A percentile compares a stretch with the other conserved stretches of the same genome.
These are phyloP conservation scores for Hystrix cristata DNA, from an alignment of 2,113 vertebrate genomes.

Conservation along the genomic window DNA sequence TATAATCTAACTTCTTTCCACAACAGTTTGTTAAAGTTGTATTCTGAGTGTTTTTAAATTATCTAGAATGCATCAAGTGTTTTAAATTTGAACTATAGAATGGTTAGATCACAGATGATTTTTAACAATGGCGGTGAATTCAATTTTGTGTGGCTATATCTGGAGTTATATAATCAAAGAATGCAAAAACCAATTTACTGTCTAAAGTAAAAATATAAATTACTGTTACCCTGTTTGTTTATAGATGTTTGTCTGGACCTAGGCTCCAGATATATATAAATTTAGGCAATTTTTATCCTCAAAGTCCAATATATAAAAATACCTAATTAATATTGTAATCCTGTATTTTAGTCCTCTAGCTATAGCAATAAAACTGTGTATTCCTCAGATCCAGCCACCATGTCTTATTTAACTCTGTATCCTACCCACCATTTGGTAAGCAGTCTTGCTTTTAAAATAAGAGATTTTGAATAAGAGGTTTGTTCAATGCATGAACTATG, in stretches of 20 bases:
- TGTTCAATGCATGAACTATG: neutral
- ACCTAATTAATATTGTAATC: neutral
- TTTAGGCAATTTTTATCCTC: constrained; percentile 3
- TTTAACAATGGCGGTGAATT: neutral
- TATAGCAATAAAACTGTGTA: neutral
- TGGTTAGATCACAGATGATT: neutral
- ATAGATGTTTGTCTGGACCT: neutral
- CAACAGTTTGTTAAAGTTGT: neutral
- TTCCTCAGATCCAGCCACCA: neutral
- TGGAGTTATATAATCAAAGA: neutral
- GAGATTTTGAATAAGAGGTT: neutral
- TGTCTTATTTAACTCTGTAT: neutral
- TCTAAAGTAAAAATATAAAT: neutral
- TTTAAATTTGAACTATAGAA: neutral
- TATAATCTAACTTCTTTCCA: neutral
- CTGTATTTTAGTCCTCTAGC: neutral
- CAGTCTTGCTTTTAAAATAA: neutral
- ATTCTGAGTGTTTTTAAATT: neutral
- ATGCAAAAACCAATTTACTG: neutral
- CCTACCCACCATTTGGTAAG: neutral
- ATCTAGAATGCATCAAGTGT: neutral
- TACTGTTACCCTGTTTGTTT: neutral
- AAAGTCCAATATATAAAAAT: neutral
- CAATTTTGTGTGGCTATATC: neutral
- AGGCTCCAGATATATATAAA: neutral